These are phyloP conservation scores for Pristionchus exspectatus DNA, from an alignment of 2,888 invertebrate species.

Conservation along the genomic window DNA sequence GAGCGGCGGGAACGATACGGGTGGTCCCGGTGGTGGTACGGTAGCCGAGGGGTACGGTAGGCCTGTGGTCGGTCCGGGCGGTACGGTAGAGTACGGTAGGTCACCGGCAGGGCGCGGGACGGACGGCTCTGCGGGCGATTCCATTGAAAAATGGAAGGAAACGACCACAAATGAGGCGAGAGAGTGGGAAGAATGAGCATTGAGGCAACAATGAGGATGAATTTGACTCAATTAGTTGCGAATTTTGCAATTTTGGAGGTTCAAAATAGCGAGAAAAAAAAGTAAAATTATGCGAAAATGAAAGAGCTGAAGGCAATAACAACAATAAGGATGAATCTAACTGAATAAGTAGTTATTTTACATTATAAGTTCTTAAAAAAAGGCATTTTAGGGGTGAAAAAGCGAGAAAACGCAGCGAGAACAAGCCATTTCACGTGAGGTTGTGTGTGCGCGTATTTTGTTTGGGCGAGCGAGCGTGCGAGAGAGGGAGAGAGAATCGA, in stretches of 20 bases:
- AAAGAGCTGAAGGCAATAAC: background rate
- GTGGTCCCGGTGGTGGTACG: background rate
- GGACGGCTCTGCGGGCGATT: background rate
- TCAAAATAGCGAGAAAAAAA: background rate
- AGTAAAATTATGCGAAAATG: background rate
- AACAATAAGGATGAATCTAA: background rate
- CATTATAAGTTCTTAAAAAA: too few relatives aligned
- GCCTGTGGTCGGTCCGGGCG: background rate
- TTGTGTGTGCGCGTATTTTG: conserved; percentile 38
- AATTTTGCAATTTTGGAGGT: background rate
- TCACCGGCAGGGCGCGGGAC: too few relatives aligned
- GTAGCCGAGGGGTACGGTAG: background rate
- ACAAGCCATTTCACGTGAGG: conserved; percentile 37
- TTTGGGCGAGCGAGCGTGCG: background rate
- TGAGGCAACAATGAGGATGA: background rate
- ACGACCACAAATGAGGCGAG: background rate
- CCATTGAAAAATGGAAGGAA: background rate
- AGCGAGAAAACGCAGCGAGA: background rate
- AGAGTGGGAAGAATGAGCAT: background rate
- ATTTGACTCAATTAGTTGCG: background rate
- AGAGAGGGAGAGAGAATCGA: conserved; percentile 21
- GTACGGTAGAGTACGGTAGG: background rate
- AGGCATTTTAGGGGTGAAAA: background rate
- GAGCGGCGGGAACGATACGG: background rate
- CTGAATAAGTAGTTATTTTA: too few relatives aligned